Evolutionary conservation across 2,113 vertebrate species (phyloP).

Genomic region (Anolis sagrei): DNA sequence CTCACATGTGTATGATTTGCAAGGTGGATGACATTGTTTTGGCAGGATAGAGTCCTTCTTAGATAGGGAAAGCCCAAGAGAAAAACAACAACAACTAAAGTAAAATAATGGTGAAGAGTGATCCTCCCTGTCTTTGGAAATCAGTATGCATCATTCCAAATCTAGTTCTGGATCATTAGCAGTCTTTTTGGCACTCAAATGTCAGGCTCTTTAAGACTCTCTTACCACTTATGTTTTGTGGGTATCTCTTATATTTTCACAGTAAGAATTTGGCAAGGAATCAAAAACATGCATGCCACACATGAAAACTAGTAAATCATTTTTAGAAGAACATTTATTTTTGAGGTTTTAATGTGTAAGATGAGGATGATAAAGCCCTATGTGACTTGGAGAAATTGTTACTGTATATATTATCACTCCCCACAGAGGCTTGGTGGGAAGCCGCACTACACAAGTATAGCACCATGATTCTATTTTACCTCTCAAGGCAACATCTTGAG

Average conservation of each 20-base stretch:
- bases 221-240: slow-evolving; percentile 3
- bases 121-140: slow-evolving; percentile 41
- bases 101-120: not conserved
- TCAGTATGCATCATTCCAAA: not conserved
- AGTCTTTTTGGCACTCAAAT: slow-evolving; percentile 22
- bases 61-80: slow-evolving; percentile 11
- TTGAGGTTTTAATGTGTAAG: not conserved
- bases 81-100: slow-evolving; percentile 13
- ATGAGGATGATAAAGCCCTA: not conserved
- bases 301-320: not conserved
- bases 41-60: slow-evolving; percentile 23
- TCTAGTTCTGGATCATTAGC: slow-evolving; percentile 13
- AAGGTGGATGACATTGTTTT: slow-evolving; percentile 35
- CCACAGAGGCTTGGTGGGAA: not conserved
- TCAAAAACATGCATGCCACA: not conserved
- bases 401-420: not conserved
- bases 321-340: not conserved
- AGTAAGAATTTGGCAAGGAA: not conserved
- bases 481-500: too few species aligned
- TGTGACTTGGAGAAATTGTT: not conserved
- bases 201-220: not conserved
- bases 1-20: slow-evolving; percentile 31
- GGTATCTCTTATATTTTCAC: slow-evolving; percentile 2
- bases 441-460: not conserved
- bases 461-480: too few species aligned